phyloP scores from a whole-genome alignment of 2,888 invertebrate species.

The Caenorhabditis sp. region DNA sequence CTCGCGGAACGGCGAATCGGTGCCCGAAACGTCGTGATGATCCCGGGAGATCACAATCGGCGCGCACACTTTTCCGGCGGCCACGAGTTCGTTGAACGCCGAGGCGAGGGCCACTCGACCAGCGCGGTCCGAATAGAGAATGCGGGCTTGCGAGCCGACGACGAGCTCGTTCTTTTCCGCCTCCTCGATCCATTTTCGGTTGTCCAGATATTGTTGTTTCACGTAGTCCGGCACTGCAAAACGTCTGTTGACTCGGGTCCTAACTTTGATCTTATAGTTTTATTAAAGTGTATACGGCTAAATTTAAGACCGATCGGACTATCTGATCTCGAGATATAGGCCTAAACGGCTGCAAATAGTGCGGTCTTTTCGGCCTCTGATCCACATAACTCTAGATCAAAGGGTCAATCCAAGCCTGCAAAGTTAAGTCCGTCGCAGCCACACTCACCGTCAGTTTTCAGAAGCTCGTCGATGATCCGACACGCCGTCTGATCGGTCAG shows the following conservation, averaged over 20 bases:
- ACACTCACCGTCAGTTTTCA: conserved; percentile 61
- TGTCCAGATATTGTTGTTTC: conserved; percentile 83
- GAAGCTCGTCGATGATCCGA: conserved; percentile 80
- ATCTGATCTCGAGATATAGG: too few species aligned
- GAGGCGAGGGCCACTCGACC: conserved; percentile 82
- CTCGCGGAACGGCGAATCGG: conserved; percentile 83
- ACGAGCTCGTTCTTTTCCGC: conserved; percentile 82
- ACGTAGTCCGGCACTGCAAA: conserved; percentile 80
- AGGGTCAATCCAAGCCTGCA: too few species aligned
- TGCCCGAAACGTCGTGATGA: conserved; percentile 84
- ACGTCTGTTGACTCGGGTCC: too few species aligned
- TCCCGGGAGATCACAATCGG: conserved; percentile 83
- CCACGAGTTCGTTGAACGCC: conserved; percentile 82
- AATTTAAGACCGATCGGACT: too few species aligned
- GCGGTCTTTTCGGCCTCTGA: too few species aligned
- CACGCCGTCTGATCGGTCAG: conserved; percentile 82
- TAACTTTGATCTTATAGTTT: too few species aligned
- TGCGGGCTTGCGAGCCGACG: conserved; percentile 81
- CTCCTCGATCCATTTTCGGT: conserved; percentile 83
- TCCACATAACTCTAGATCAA: too few species aligned
- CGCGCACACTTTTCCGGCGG: conserved; percentile 79
- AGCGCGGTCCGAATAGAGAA: conserved; percentile 83
- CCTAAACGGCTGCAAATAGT: too few species aligned
- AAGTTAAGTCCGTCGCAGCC: too few species aligned
- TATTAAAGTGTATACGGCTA: too few species aligned